Evolutionary conservation across 2,888 invertebrate genomes (phyloP), one percentile per base, ranked within the genome.

Genomic region (Lasiommata megera): DNA sequence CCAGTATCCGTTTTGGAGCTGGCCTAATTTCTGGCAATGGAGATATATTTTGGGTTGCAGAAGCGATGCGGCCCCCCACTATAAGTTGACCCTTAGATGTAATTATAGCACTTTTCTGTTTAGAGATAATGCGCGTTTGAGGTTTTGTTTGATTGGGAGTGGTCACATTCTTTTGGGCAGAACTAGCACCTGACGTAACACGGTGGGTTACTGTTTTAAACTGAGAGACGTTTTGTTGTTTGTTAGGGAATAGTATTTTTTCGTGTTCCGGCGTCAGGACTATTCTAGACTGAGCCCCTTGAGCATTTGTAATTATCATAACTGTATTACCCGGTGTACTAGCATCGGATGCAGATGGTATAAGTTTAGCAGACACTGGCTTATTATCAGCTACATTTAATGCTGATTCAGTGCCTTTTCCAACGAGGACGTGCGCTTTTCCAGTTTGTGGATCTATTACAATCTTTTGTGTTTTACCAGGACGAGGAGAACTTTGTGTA

Each of bases 241-340:
- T 90, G 67, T 92, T 92, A 16, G 92, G 92, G 51, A 92, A 92
- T 53, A 93, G 73, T 66, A 93, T 85, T 73, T 92, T 92, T 66
- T 93, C 93, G 68, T 93, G 93, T 60, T 93, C 92, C 0, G 93
- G 93, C 6, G 93, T 93, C 44, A 93, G 78, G 1, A 93, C 81
- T 67, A 93, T 89, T 64, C 92, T 84, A 14, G 93, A 93, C 65
- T 93, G 93, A 23, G 92, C 86, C 12, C 93, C 93, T 70, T 93
- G 92, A 54, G 93, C 91, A 68, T 93, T 92, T 0, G 93, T 93
- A 50, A 93, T 92, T 38, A 93, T 92, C 93, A 93, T 93, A 23
- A 93, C 92, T 54, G 93, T 93, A 67, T 92, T 87, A 7, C 86
- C 86, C n/a, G 87, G 73, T 0, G 85, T 73, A 54, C 67, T 77